Evolutionary conservation across 2,113 vertebrate genomes (phyloP), one percentile per base, ranked within the genome.

Genomic region (Gymnarchus niloticus): DNA sequence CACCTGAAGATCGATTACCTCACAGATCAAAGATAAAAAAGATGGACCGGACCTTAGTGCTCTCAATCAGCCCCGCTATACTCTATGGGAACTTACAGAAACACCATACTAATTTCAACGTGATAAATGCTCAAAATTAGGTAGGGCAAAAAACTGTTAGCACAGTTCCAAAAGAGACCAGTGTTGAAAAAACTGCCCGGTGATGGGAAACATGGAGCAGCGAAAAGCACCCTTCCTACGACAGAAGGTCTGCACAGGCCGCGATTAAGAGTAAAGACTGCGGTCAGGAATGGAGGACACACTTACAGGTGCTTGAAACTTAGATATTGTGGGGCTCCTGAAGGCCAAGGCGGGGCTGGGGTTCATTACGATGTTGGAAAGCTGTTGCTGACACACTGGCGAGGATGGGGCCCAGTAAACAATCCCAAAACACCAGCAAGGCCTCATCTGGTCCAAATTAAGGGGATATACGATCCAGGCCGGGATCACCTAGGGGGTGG

Each of bases 361-460:
- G 90, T 84, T 87, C 83, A 91, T 87, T 86, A 88, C 90, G 92
- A 93, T 90, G 93, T 95, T 93, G 94, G 94, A 95, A 95, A 95
- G 92, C 92, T 86, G 91, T 90, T 89, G 89, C 92, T 92, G 90
- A 90, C 90, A 92, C 91, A 91, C 37, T 51, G 81, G 3, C 23
- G 46, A 37, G 28, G 52, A 83, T 81, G 84, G 87, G 83, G 86
- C 83, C 80, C 83, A 83, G 87, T 85, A 89, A 89, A 87, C 88
- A 86, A 84, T 57, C 90, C 87, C 84, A 90, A 91, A 89, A 89
- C 81, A 86, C 86, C 88, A 90, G 81, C 87, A 87, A 65, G 84
- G 85, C 88, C 86, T 6, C 41, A 92, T 88, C 86, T 92, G 90
- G 56, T 88, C 88, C 88, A 80, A 90, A 91, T 91, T 91, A 90